Evolutionary conservation across 2,888 invertebrate genomes (phyloP), one percentile per base, ranked within the genome.

Genomic region (Hipparchia sbordonii): DNA sequence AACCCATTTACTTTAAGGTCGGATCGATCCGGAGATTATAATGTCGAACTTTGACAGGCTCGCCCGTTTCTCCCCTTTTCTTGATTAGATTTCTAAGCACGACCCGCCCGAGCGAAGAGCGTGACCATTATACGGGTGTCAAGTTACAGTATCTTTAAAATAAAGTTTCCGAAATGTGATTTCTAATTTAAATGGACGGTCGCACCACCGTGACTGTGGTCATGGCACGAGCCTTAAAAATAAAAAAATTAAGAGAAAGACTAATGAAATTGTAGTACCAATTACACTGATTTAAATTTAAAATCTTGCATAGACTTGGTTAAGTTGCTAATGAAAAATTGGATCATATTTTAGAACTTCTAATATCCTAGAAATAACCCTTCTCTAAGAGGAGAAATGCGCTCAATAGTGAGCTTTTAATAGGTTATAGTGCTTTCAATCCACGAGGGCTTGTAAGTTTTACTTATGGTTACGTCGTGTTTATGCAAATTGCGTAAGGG

Each of bases 61-160:
- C 23, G 23, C 33, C 51, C 57, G 59, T 46, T 67, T 57, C 13
- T 48, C n/a, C 46, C 67, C 52, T 66, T 33, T 59, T 51, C 68
- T 33, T 68, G 59, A 59, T 68, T 56, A 54, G 52, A 69, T 61
- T 71, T 71, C 56, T 69, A 61, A 57, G 65, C 61, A 66, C 63
- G 65, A 68, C 54, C 13, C 48, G 23, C 48, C 61, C 67, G 52
- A 51, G 66, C 51, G 45, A 54, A 23, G 48, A 69, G 54, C 61
- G 61, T 61, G 61, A 69, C 69, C 61, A 54, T n/a, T 56, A 45
- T 13, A 45, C 45, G 39, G 13, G 69, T 69, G 52, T 69, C 69
- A 54, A 69, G 59, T 69, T 61, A 61, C 45, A 60, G 2, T 10
- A 57, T 46, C 7, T 6, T 39, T 13, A 56, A 59, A 68, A 68